Evolutionary conservation across 2,888 invertebrate genomes (phyloP), one percentile per base, ranked within the genome.

Genomic region (Drosophila nr. perissopoda): DNA sequence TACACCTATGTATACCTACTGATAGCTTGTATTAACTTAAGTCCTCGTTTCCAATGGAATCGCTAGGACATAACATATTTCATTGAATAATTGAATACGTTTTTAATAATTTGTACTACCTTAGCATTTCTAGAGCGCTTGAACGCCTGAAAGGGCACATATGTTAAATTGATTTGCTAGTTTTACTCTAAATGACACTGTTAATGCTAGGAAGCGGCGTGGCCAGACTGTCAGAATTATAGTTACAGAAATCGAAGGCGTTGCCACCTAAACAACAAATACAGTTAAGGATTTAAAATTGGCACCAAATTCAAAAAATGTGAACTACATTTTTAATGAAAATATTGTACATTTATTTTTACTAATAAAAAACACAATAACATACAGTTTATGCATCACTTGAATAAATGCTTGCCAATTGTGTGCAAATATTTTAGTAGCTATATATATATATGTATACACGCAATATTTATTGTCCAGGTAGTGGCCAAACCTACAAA

Each of bases 391-490:
- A 68, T 56, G 66, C 64, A 69, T 65, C 72, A 66, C 82, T 69
- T 71, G 54, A 52, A 62, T 71, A 73, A 75, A 79, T 84, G 73
- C 72, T 65, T 54, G 54, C 49, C 64, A 58, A 49, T 74, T 70
- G 60, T 71, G 8, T 73, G 67, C 59, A 77, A 62, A 56, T 62
- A 62, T 16, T 54, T 57, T 49, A 56, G 29, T 56, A 67, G 40
- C n/a, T 69, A 53, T 61, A 60, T 3, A 54, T 3, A 54, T 42
- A 64, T 59, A 4, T 45, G 16, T 68, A 42, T 54, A 64, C 40
- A 72, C 54, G 31, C 58, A 66, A 56, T 51, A 73, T 73, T 87
- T 87, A 87, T 87, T 89, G 87, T 87, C 87, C 65, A 80, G 66
- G 69, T 72, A 72, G 63, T 62, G 51, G 36, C 71, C 49, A 65